Evolutionary conservation across 2,797 vertebrate genomes (phyloP), one percentile per base, ranked within the genome.

Genomic region (Columba guinea): DNA sequence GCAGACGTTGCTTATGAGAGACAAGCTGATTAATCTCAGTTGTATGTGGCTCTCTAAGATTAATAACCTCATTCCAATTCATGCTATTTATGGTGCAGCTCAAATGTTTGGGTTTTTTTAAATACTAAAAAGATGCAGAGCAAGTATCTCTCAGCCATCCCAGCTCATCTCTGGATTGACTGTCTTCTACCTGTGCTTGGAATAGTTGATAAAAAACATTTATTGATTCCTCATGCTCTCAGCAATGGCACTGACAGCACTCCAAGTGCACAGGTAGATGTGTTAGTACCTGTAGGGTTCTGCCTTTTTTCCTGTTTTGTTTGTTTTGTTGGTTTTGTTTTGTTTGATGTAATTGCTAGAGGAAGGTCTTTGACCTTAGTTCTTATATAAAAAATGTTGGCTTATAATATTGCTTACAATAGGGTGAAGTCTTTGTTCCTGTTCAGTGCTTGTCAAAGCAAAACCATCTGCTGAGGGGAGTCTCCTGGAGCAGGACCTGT

Each of bases 1-100:
- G 23, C 84, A 93, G 59, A 52, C 79, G 49, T 7, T 80, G 41
- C 82, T 62, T 65, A 34, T n/a, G 87, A 91, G 48, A 59, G 44
- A 65, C 62, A 86, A 53, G 37, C 58, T 88, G 93, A 95, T 95
- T 92, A 82, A 89, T 94, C 90, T 90, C 77, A 70, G 55, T 53
- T 71, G 32, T 53, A 59, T 27, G 74, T 46, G 58, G 37, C 44
- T 83, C 68, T 89, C 80, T 35, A 56, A 91, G 93, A 93, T 97
- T 89, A 92, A 80, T 73, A 76, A 70, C 83, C 82, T 94, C 51
- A 44, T 73, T 84, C 76, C 80, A 75, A 75, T 80, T 79, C 32
- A 8, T 75, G 55, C 63, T 94, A 48, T 90, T 96, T 96, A 70
- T 39, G 79, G 26, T 46, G 32, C 79, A 49, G 56, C 44, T 85